Percentiles rank a stretch among this genome's conserved stretches.
Evolutionary conservation across 2,888 invertebrate species (phyloP).

Genomic region (Pammene fasciana): DNA sequence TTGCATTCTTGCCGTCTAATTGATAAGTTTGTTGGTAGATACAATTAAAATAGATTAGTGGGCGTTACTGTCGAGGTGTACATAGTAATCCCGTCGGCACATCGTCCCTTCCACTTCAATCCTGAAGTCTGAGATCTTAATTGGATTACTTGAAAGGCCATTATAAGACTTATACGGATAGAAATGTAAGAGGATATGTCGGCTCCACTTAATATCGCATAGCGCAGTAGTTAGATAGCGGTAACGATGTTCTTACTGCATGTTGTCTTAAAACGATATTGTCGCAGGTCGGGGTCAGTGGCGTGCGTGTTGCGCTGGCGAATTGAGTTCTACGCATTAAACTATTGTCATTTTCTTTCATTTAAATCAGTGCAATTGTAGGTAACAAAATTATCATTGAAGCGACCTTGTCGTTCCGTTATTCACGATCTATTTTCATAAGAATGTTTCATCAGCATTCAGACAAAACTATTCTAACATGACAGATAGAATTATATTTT

Average conservation of each 20-base stretch:
- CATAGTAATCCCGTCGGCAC: slow-evolving; percentile 33
- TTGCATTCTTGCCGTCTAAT: slow-evolving; percentile 77
- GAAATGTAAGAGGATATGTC: slow-evolving; percentile 25
- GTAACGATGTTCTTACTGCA: slow-evolving; percentile 13
- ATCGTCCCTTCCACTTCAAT: slow-evolving; percentile 32
- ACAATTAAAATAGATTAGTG: slow-evolving; percentile 56
- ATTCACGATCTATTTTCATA: slow-evolving; percentile 55
- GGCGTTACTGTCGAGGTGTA: slow-evolving; percentile 35
- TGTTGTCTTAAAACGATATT: slow-evolving; percentile 29
- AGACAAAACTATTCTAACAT: slow-evolving; percentile 61
- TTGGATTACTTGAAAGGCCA: slow-evolving; percentile 28
- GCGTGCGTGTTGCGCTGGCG: not conserved
- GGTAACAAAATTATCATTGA: slow-evolving; percentile 44
- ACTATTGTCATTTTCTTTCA: slow-evolving; percentile 19
- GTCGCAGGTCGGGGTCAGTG: slow-evolving; percentile 39
- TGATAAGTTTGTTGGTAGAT: slow-evolving; percentile 76
- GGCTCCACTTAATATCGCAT: slow-evolving; percentile 19
- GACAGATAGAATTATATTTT: slow-evolving; percentile 63
- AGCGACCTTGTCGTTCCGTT: slow-evolving; percentile 49
- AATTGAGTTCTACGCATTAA: not conserved
- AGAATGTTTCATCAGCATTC: slow-evolving; percentile 59
- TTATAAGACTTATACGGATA: slow-evolving; percentile 17
- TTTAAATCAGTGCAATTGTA: slow-evolving; percentile 39
- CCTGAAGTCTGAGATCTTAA: slow-evolving; percentile 32
- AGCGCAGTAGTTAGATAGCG: slow-evolving; percentile 21